These are phyloP conservation scores for Pseudotriccus pelzelni DNA, from an alignment of 2,797 vertebrate genomes.

Conservation along the genomic window DNA sequence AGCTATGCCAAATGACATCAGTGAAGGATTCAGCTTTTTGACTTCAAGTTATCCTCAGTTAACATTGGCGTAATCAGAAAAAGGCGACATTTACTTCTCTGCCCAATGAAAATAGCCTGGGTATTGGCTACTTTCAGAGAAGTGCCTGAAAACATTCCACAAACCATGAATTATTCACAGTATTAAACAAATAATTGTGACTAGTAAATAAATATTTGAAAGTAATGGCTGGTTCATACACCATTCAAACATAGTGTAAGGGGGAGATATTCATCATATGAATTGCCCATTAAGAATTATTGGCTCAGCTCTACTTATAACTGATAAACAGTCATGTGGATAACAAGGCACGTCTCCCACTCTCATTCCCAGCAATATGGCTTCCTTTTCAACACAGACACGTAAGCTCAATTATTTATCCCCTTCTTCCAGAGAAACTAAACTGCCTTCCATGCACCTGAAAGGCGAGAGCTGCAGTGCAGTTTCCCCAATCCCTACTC, in stretches of 20 bases:
- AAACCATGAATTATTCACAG: constrained; percentile 64
- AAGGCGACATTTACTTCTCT: constrained; percentile 54
- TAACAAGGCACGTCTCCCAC: constrained; percentile 54
- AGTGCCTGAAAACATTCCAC: constrained; percentile 60
- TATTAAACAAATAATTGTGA: constrained; percentile 71
- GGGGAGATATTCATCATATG: constrained; percentile 65
- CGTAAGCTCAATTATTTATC: constrained; percentile 35
- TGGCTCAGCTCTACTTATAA: constrained; percentile 52
- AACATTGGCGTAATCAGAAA: constrained; percentile 62
- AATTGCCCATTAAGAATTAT: constrained; percentile 67
- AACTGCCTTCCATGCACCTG: constrained; percentile 52
- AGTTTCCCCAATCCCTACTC: constrained; percentile 34
- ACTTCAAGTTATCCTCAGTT: constrained; percentile 68
- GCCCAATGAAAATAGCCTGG: constrained; percentile 57
- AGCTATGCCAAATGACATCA: constrained; percentile 52
- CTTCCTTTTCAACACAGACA: constrained; percentile 49
- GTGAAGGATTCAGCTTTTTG: constrained; percentile 56
- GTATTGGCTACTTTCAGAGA: constrained; percentile 59
- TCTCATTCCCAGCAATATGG: constrained; percentile 54
- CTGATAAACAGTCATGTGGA: constrained; percentile 62
- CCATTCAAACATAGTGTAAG: constrained; percentile 49
- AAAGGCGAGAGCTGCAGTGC: not conserved
- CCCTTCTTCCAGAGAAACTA: not conserved
- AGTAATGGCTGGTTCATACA: constrained; percentile 48
- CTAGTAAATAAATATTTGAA: constrained; percentile 70